Evolutionary conservation across 2,888 invertebrate genomes (phyloP).

Genomic region (Pristionchus arcanus): DNA sequence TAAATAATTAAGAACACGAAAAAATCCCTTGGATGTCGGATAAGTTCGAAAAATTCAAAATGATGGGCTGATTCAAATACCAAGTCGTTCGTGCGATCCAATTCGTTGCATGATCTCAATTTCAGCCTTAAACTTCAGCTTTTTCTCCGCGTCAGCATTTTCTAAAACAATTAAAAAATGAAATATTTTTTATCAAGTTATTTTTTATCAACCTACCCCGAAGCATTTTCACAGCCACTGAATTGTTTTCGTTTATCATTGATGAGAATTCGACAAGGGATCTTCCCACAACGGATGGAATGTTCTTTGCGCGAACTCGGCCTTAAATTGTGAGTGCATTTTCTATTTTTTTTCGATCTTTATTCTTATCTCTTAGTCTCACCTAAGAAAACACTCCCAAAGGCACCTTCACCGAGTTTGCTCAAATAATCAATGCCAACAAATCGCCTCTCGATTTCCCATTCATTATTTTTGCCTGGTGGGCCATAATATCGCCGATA

Average conservation of each 20-base stretch:
- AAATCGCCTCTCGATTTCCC: too few species aligned
- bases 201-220: too few species aligned
- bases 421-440: background rate
- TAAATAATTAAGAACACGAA: too few species aligned
- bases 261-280: too few species aligned
- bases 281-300: too few species aligned
- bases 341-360: too few species aligned
- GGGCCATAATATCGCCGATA: background rate
- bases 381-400: background rate
- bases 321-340: background rate
- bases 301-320: background rate
- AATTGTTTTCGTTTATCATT: background rate
- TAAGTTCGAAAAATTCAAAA: too few species aligned
- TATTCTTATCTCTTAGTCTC: background rate
- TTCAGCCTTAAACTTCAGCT: background rate
- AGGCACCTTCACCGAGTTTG: background rate
- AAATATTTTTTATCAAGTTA: background rate
- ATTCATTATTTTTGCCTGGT: background rate
- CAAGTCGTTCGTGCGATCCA: too few species aligned
- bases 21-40: too few species aligned
- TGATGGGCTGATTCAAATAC: too few species aligned
- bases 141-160: background rate
- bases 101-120: too few species aligned
- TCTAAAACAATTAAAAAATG: background rate
- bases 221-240: background rate